Conservation (phyloP, 2,113 vertebrate species). For the Notothenia rossii region DNA sequence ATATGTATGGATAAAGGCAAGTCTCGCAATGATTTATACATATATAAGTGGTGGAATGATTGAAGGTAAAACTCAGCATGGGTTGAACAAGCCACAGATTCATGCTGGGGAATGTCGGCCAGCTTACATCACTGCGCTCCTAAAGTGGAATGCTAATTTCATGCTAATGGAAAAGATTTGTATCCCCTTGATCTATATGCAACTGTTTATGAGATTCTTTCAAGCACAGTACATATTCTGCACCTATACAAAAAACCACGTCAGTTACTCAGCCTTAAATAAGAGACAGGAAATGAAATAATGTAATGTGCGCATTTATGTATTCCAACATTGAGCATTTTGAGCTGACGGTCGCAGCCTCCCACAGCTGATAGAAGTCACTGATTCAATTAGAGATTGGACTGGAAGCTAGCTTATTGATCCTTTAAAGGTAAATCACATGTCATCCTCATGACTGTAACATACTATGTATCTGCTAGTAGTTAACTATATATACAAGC, state of each 20-base stretch:
- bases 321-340: background rate
- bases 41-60: background rate
- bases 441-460: background rate
- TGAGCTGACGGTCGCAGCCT: background rate
- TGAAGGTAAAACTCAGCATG: background rate
- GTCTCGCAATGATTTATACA: background rate
- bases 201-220: slow-evolving; percentile 13
- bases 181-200: background rate
- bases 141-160: too few species aligned
- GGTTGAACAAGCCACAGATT: background rate
- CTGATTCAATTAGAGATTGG: background rate
- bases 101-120: background rate
- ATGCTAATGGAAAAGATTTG: too few species aligned
- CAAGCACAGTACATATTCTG: background rate
- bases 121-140: too few species aligned
- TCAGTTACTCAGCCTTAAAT: background rate
- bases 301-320: background rate
- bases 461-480: background rate
- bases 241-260: background rate
- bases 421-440: background rate
- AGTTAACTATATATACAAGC: background rate
- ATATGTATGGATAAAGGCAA: background rate
- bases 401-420: slow-evolving; percentile 2
- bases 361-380: background rate
- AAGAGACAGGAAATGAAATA: background rate